Evolutionary conservation across 2,797 vertebrate species (phyloP).

Genomic region (Sebastiscus albofasciatus): DNA sequence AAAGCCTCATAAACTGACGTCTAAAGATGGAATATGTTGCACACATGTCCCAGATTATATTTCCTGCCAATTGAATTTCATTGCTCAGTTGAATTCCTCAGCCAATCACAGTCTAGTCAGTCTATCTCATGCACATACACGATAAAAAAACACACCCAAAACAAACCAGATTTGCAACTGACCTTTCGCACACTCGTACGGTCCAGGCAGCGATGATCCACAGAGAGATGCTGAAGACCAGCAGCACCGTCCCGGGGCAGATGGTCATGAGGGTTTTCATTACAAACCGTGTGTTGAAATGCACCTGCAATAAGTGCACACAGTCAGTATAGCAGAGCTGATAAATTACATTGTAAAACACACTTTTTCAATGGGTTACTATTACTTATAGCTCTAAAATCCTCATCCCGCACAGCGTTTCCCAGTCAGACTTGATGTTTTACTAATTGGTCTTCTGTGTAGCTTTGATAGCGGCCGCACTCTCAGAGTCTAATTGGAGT

Average conservation of each 20-base stretch:
- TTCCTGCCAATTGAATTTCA: conserved; percentile 51
- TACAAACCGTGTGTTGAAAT: conserved; percentile 98
- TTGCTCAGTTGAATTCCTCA: conserved; percentile 12
- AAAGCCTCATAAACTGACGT: conserved; percentile 52
- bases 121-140: background rate
- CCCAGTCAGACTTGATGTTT: conserved; percentile 26
- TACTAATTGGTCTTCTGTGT: conserved; percentile 50
- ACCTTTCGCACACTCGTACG: conserved; percentile 98
- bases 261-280: conserved; percentile 99
- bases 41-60: conserved; percentile 51
- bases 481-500: conserved; percentile 51
- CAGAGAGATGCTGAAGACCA: conserved; percentile 98
- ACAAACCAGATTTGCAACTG: conserved; percentile 46
- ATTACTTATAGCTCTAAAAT: background rate
- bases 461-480: conserved; percentile 29
- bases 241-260: conserved; percentile 96
- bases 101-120: background rate
- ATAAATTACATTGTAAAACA: background rate
- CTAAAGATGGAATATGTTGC: conserved; percentile 40
- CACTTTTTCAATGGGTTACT: background rate
- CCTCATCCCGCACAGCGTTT: conserved; percentile 5
- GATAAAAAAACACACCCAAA: background rate
- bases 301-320: conserved; percentile 85
- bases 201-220: conserved; percentile 99
- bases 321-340: background rate